Base-by-base conservation (phyloP, 2,797 vertebrate genomes). In the Parauchenoglanis punctatus region DNA sequence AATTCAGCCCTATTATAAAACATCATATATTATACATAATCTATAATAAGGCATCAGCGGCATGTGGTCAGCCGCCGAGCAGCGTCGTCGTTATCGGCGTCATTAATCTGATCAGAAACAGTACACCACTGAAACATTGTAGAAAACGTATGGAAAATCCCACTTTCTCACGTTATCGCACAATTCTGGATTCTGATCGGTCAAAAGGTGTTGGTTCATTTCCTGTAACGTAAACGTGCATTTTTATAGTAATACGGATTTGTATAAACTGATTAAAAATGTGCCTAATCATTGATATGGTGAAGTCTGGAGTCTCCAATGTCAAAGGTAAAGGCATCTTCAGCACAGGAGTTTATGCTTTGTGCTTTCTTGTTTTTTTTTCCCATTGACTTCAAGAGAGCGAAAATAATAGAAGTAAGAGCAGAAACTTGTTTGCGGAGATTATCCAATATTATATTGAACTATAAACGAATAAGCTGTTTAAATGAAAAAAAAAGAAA, bases 1-100 rank as follows among this genome's bases (percentile, higher is more conserved):
- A 61, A 86, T 83, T 28, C 72, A 35, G 3, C 3, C 67, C 70
- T 58, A 52, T 70, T 63, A 83, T 86, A 44, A 86, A 61, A 15
- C 31, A 81, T 81, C 77, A 81, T 82, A 73, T 67, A 78, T 85
- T 78, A 78, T 85, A 67, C 67, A 85, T 78, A 65, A 67, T 85
- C 17, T 7, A 35, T 85, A 81, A 85, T 84, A 84, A 84, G 52
- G 83, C 75, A 63, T 70, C 63, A 59, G 61, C 20, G 1, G 56
- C 35, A 35, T 20, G 23, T 11, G 52, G 81, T 65, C 86, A 76
- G 70, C 56, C 35, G 7, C 65, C 65, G 80, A 25, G 44, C 80
- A 44, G 80, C 7, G 8, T 49, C 56, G 0, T 35, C 7, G 12
- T 7, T 11, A 18, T 25, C 3, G 58, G 44, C 28, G 8, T 31